phyloP scores from a whole-genome alignment of 1,140 invertebrate species.

The Anthonomus grandis region DNA sequence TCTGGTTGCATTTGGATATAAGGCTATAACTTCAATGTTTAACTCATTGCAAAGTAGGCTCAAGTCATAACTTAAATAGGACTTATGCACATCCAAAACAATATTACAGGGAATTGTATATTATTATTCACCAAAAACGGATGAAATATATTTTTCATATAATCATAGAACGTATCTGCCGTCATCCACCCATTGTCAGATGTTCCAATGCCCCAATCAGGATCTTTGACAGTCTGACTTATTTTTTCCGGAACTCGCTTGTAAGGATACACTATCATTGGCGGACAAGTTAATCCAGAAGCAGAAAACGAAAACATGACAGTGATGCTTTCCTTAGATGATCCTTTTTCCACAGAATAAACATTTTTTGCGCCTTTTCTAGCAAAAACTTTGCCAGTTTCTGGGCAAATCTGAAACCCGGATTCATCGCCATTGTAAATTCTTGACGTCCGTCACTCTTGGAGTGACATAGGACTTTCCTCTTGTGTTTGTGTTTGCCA shows the following conservation, averaged over 20 bases:
- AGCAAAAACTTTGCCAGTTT: too few relatives aligned
- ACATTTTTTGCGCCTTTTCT: too few relatives aligned
- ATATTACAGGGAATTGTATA: constrained; percentile 15
- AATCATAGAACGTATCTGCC: constrained; percentile 48
- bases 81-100: constrained; percentile 24
- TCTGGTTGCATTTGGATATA: constrained; percentile 20
- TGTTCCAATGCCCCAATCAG: constrained; percentile 42
- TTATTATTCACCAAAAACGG: constrained; percentile 32
- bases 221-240: constrained; percentile 36
- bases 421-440: too few relatives aligned
- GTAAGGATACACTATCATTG: constrained; percentile 40
- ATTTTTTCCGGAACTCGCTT: constrained; percentile 32
- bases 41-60: constrained; percentile 9
- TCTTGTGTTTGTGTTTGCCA: too few relatives aligned
- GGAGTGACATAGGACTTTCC: too few relatives aligned
- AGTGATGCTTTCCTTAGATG: constrained; percentile 31
- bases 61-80: constrained; percentile 12
- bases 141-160: constrained; percentile 45
- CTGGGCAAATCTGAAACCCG: too few relatives aligned
- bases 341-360: too few relatives aligned
- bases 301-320: constrained; percentile 28
- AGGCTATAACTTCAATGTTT: neutral
- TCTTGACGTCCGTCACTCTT: too few relatives aligned
- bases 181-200: constrained; percentile 49
- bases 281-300: constrained; percentile 34